phyloP scores from a whole-genome alignment of 2,888 invertebrate species.

The Teleiodes luculella region DNA sequence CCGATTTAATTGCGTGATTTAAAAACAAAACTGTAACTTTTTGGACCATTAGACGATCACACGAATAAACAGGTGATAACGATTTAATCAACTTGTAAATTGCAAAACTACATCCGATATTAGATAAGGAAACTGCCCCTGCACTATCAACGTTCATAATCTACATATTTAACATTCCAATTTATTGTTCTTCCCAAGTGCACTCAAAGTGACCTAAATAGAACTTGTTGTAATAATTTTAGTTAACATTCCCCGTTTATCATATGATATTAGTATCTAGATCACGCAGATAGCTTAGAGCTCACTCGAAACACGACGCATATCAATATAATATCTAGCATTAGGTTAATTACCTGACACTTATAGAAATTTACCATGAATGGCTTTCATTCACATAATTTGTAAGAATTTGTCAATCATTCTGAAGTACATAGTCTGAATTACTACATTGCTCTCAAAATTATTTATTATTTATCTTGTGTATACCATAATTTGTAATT shows the following conservation, averaged over 20 bases:
- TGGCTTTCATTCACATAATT: not conserved
- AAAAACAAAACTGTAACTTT: not conserved
- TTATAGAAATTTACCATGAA: not conserved
- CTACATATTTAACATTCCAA: slow-evolving; percentile 19
- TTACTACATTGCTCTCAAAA: no score
- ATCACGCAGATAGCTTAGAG: not conserved
- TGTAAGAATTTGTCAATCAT: no score
- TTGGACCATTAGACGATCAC: not conserved
- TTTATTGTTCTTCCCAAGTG: slow-evolving; percentile 25
- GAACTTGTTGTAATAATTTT: slow-evolving; percentile 19
- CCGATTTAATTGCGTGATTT: no score
- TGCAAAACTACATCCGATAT: slow-evolving; percentile 4
- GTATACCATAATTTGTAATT: no score
- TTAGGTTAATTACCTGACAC: slow-evolving; percentile 1
- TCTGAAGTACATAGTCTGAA: no score
- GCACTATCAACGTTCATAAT: slow-evolving; percentile 5
- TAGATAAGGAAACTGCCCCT: slow-evolving; percentile 2
- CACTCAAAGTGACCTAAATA: slow-evolving; percentile 34
- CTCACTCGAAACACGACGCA: not conserved
- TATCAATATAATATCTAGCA: not conserved
- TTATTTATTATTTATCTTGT: no score
- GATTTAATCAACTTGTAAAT: not conserved
- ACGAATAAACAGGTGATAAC: not conserved
- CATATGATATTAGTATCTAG: not conserved
- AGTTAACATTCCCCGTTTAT: slow-evolving; percentile 31